Evolutionary conservation across 2,888 invertebrate genomes (phyloP).

Genomic region (Dermolepida albohirtum): DNA sequence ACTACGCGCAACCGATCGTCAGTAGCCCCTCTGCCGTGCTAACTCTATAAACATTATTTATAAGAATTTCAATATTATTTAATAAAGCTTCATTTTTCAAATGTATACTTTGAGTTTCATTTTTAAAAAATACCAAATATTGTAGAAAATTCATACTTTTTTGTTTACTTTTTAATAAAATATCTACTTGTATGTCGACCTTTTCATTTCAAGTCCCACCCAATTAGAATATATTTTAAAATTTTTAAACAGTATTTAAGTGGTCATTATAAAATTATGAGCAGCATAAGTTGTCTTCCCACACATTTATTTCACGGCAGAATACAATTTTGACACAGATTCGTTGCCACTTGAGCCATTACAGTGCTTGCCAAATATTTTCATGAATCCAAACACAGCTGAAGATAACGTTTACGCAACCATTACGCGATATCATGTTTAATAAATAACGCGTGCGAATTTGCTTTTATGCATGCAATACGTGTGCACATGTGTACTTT

Average conservation of each 20-base stretch:
- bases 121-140: conserved; percentile 55
- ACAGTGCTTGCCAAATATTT: conserved; percentile 26
- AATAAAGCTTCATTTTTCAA: conserved; percentile 66
- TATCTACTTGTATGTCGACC: conserved; percentile 33
- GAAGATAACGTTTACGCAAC: conserved; percentile 23
- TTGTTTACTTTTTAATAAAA: conserved; percentile 46
- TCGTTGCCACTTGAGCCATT: conserved; percentile 3
- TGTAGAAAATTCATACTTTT: conserved; percentile 42
- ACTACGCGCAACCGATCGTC: conserved; percentile 93
- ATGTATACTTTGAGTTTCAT: conserved; percentile 57
- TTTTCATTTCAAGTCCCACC: not conserved
- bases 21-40: conserved; percentile 68
- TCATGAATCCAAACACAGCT: conserved; percentile 24
- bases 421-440: not conserved
- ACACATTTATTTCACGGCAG: not conserved
- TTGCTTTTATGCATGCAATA: not conserved
- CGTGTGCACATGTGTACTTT: not conserved
- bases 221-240: not conserved
- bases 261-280: conserved; percentile 8
- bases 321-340: conserved; percentile 14
- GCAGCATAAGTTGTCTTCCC: not conserved
- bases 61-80: conserved; percentile 65
- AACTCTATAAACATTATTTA: conserved; percentile 57
- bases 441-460: conserved; percentile 1
- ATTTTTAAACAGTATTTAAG: not conserved